Evolutionary conservation across 2,113 vertebrate genomes (phyloP), one percentile per base, ranked within the genome.

Genomic region (Nestor notabilis): DNA sequence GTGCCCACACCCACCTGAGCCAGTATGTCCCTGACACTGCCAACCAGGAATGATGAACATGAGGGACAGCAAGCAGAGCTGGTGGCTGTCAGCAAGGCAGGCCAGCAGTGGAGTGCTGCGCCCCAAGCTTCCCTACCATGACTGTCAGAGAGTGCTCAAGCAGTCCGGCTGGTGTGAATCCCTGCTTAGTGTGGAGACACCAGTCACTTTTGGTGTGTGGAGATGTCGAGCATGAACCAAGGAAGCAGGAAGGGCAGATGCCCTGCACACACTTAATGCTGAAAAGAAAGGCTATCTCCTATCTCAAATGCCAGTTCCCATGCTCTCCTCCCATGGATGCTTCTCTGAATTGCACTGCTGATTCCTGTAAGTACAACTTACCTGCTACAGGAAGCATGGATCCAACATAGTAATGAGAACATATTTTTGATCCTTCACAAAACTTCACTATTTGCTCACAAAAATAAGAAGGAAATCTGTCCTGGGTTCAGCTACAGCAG

Each of bases 101-200:
- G 58, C 9, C 49, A 43, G 49, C 1, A 5, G 13, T n/a, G 39
- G 28, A 41, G 64, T 15, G 23, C 31, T 4, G 0, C 11, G 35
- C 28, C 39, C 53, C 7, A 0, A 31, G 19, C 21, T 76, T 68
- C n/a, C 23, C 43, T 50, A 61, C 47, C 0, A 0, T 37, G 25
- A 24, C 56, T 50, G n/a, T 31, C 0, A 8, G 11, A 33, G 1
- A 1, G 14, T 17, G 41, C 43, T 79, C 1, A 1, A 31, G 55
- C 20, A 7, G 6, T 7, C 44, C 3, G 7, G 9, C 12, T 77
- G 58, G 5, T 7, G 31, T 16, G 19, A 79, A n/a, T 17, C 35
- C 9, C 23, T 75, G 76, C 58, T 65, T 7, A 5, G 10, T 9
- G 1, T 0, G 15, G 41, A 33, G 18, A 69, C 11, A 29, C 75